A percentile compares a stretch with the other conserved stretches of the same genome.
Conservation (phyloP, 2,888 invertebrate species). For the Meiosimyza decipiens region DNA sequence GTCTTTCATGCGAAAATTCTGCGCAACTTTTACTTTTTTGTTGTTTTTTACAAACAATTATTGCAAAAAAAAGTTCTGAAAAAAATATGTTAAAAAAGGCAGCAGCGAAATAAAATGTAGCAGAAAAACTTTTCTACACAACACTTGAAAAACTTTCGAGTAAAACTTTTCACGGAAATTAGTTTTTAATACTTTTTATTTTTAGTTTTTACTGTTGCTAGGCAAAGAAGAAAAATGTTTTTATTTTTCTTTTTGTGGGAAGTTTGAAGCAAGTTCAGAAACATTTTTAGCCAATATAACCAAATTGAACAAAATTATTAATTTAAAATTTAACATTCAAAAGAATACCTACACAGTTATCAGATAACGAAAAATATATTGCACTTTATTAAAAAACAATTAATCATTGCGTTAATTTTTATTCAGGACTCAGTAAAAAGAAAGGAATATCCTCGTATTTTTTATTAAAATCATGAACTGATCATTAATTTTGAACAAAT, state of each 20-base stretch:
- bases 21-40: background rate
- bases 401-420: slow-evolving; percentile 3
- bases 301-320: slow-evolving; percentile 20
- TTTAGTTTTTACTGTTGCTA: too few species aligned
- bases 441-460: background rate
- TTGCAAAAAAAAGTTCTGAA: background rate
- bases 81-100: background rate
- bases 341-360: background rate
- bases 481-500: slow-evolving; percentile 58
- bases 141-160: slow-evolving; percentile 36
- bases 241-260: too few species aligned
- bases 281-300: background rate
- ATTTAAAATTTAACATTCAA: background rate
- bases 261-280: too few species aligned
- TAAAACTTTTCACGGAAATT: slow-evolving; percentile 43
- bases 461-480: slow-evolving; percentile 57
- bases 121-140: slow-evolving; percentile 28
- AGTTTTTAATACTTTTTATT: slow-evolving; percentile 37
- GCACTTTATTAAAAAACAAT: slow-evolving; percentile 10
- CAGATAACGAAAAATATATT: background rate
- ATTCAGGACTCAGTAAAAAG: background rate
- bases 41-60: slow-evolving; percentile 5
- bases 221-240: too few species aligned
- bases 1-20: background rate
- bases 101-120: slow-evolving; percentile 2